A percentile compares a stretch with the other conserved stretches of the same genome.
phyloP scores from a whole-genome alignment of 2,113 vertebrate genomes.

The Chaetops frenatus region DNA sequence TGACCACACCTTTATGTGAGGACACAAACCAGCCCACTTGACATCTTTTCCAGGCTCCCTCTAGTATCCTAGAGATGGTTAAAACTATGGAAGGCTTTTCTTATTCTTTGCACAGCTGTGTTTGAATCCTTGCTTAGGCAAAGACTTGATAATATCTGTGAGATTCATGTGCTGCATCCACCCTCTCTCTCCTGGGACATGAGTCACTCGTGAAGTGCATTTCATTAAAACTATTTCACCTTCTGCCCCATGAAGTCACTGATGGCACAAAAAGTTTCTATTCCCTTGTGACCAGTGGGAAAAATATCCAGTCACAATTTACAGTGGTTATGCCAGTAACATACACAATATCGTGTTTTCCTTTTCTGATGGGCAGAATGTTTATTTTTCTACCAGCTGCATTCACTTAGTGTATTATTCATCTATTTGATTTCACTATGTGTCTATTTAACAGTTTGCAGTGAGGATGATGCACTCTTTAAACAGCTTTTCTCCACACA shows the following conservation, averaged over 20 bases:
- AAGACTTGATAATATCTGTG: not conserved
- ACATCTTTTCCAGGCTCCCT: not conserved
- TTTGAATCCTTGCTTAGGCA: not conserved
- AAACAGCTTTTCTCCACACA: not conserved
- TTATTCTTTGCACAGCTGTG: not conserved
- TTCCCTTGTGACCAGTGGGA: constrained; percentile 3
- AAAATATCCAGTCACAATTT: constrained; percentile 24
- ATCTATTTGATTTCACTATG: constrained; percentile 1
- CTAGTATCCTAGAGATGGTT: not conserved
- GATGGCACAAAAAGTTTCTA: constrained; percentile 35
- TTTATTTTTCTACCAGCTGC: constrained; percentile 54
- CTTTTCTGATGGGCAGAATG: not conserved
- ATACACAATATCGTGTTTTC: constrained; percentile 2
- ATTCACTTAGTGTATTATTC: constrained; percentile 38
- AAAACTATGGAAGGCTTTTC: not conserved
- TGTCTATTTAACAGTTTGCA: constrained; percentile 1
- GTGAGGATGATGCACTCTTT: not conserved
- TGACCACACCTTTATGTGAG: not conserved
- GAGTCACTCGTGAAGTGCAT: constrained; percentile 12
- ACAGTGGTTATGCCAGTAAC: not conserved
- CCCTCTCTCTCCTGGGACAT: constrained; percentile 23
- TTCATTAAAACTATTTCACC: constrained; percentile 43
- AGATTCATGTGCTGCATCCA: not conserved
- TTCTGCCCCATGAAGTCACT: constrained; percentile 53
- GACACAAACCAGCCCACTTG: not conserved